Base-by-base conservation (phyloP, 2,113 vertebrate genomes). In the Cyanocitta stelleri region DNA sequence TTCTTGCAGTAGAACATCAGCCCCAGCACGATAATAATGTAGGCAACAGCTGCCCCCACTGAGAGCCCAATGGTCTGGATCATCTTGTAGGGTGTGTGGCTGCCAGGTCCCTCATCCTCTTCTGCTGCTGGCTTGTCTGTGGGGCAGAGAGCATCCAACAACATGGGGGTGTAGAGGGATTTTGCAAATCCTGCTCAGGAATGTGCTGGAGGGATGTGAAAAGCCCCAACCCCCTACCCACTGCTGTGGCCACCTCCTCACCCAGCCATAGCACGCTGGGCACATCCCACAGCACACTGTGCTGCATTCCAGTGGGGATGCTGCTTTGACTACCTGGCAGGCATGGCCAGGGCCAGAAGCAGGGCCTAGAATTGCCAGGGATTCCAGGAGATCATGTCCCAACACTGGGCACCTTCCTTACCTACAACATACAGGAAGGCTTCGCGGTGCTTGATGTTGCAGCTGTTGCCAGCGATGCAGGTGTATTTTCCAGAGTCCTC, bases 1-100 rank as follows among this genome's bases (percentile, higher is more conserved):
- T 99, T 99, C 96, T 99, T 99, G 96, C 99, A 99, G 98, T 99
- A 99, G 96, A 99, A 99, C 99, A 99, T 99, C 96, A 99, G 99
- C 41, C 99, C 99, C 92, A 99, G 98, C 33, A 99, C 99, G 0
- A 99, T 98, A 5, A 99, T 99, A 75, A 99, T 99, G 96, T 99
- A 99, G 21, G 99, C 99, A 68, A 99, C 99, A 0, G 99, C 99
- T 0, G 99, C 99, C 0, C 99, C 99, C 95, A 99, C 99, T 0
- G 99, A 99, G 66, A 99, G 98, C 11, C 99, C 99, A 3, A 99
- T 99, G 80, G 99, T 99, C 97, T 99, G 99, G 98, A 99, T 99
- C 99, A 99, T 99, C 98, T 99, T 99, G 90, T 99, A 99, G 6
- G 99, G 99, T 3, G 99, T 98, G 89, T 97, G 98, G 90, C 97